Base-by-base conservation (phyloP, 2,888 invertebrate genomes). In the Onthophagus sagittarius region DNA sequence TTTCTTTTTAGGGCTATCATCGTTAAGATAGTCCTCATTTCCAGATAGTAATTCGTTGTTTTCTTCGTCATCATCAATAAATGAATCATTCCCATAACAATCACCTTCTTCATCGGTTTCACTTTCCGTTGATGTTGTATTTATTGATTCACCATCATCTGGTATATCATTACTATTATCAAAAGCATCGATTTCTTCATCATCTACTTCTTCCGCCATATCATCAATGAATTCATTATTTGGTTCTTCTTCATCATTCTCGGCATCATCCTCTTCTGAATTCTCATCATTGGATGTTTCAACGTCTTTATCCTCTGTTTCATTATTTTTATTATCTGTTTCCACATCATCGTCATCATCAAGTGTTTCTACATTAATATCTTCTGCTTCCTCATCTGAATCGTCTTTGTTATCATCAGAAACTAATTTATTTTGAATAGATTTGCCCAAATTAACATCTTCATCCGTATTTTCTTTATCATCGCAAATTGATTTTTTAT, bases 131-230 rank as follows among this genome's bases (percentile, higher is more conserved):
- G 80, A 81, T 0, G 79, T 78, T 71, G 78, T 80, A 65, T 83
- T 79, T 39, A 85, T 78, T 4, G 83, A 83, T 79, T 85, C 85
- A 13, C 85, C 85, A 73, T 81, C 80, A 76, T 83, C 84, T 3
- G 80, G 75, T 31, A 85, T 84, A 62, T 83, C 82, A 75, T 84
- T 85, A 72, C 84, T 84, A 31, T 79, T 83, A 77, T 84, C 83
- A 53, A 83, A 82, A 9, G 84, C 83, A 9, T 67, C 67, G 11
- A 2, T 23, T 2, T 83, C 83, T 71, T 84, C 84, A 78, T 85
- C 84, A 77, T 84, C 83, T 13, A 82, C 84, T 80, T 85, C 85
- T 73, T 81, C 81, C 11, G 84, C 85, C 79, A 81, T 80, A 71
- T 80, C 81, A 75, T 80, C 81, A 6, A 84, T 69, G 72, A 79